These are phyloP conservation scores for Erebia epiphron DNA, from an alignment of 2,888 invertebrate genomes.

Conservation along the genomic window DNA sequence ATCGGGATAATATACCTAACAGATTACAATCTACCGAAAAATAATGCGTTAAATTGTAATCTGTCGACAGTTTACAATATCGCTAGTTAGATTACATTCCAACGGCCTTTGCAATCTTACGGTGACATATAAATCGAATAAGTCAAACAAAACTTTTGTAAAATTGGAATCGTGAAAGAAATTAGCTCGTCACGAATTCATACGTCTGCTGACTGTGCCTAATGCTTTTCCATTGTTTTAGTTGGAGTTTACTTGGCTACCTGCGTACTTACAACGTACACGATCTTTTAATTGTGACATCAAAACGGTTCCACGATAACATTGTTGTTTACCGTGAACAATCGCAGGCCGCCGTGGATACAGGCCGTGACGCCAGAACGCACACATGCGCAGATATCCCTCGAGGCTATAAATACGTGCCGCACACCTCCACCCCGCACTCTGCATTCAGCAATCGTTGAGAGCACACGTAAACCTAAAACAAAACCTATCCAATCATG, in stretches of 20 bases:
- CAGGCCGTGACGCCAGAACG: slow-evolving; percentile 38
- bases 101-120: no score
- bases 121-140: slow-evolving; percentile 5
- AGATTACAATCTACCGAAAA: no score
- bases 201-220: background rate
- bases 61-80: no score
- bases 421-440: slow-evolving; percentile 44
- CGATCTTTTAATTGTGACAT: slow-evolving; percentile 44
- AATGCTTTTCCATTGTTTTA: slow-evolving; percentile 16
- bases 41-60: no score
- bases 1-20: no score
- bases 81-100: no score
- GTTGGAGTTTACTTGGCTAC: slow-evolving; percentile 11
- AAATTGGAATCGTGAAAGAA: slow-evolving; percentile 1
- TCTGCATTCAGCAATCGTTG: slow-evolving; percentile 43
- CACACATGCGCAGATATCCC: slow-evolving; percentile 38
- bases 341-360: slow-evolving; percentile 36
- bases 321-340: slow-evolving; percentile 45
- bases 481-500: slow-evolving; percentile 42
- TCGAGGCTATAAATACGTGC: slow-evolving; percentile 45
- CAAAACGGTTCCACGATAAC: slow-evolving; percentile 44
- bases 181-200: background rate
- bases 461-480: slow-evolving; percentile 38
- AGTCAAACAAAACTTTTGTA: background rate
- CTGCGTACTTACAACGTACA: slow-evolving; percentile 34